These are phyloP conservation scores for Hedya salicella DNA, from an alignment of 2,888 invertebrate genomes.

Conservation along the genomic window DNA sequence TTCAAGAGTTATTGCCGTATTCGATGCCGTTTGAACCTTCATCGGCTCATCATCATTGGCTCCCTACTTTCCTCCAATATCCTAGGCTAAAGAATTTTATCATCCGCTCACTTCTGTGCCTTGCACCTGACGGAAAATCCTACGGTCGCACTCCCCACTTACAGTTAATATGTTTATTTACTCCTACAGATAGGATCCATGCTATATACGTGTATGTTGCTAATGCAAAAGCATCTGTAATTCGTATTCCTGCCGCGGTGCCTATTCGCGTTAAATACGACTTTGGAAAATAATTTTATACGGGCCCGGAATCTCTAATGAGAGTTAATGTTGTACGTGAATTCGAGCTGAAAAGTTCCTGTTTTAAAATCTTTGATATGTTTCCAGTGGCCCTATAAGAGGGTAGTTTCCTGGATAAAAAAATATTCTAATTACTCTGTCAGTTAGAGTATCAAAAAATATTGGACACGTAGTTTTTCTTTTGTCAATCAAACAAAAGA, in stretches of 20 bases:
- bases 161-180: constrained; percentile 80
- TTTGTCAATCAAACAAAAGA: no score
- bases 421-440: no score
- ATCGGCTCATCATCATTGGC: no score
- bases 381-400: background rate
- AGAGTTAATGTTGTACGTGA: constrained; percentile 21
- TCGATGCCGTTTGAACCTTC: no score
- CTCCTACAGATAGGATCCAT: constrained; percentile 43
- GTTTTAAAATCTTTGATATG: constrained; percentile 3
- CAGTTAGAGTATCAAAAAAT: no score
- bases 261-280: constrained; percentile 39
- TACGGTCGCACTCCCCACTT: constrained; percentile 66
- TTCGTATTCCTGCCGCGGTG: constrained; percentile 32
- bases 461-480: no score
- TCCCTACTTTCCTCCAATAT: no score
- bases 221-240: constrained; percentile 35
- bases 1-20: no score
- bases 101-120: constrained; percentile 46
- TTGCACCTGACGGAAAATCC: constrained; percentile 53
- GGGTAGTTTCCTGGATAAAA: no score
- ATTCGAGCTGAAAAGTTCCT: constrained; percentile 2
- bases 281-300: constrained; percentile 39
- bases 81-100: background rate
- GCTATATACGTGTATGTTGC: constrained; percentile 34
- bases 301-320: constrained; percentile 33